A percentile compares a stretch with the other conserved stretches of the same genome.
phyloP scores from a whole-genome alignment of 1,140 invertebrate genomes.

The Penaeus chinensis region DNA sequence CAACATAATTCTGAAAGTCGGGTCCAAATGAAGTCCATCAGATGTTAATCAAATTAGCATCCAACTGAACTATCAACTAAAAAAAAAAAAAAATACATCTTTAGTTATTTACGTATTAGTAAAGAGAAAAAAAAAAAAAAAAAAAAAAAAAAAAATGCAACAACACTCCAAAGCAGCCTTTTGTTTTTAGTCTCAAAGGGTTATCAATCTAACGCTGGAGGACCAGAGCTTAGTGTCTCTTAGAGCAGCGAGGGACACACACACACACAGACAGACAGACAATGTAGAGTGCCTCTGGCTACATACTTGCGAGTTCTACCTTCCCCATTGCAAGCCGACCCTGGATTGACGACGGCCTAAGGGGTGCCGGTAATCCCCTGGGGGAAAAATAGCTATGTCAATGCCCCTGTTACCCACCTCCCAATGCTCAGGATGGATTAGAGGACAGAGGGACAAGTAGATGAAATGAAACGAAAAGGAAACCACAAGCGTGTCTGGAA shows the following conservation, averaged over 20 bases:
- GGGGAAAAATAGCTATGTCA: slow-evolving; percentile 40
- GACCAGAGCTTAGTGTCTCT: neutral
- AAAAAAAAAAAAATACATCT: too few species aligned
- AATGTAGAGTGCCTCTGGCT: slow-evolving; percentile 20
- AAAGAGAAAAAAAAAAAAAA: too few species aligned
- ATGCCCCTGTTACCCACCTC: slow-evolving; percentile 11
- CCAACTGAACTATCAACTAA: too few species aligned
- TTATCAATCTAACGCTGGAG: neutral
- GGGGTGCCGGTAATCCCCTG: slow-evolving; percentile 41
- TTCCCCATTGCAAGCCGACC: slow-evolving; percentile 37
- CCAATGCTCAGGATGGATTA: neutral
- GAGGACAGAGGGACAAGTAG: neutral
- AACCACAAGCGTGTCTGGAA: neutral
- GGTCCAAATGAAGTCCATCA: too few species aligned
- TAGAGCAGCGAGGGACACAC: neutral
- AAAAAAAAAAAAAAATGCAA: too few species aligned
- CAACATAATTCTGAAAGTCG: too few species aligned
- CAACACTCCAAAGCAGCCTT: too few species aligned
- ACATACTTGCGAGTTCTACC: slow-evolving; percentile 49
- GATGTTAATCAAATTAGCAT: too few species aligned
- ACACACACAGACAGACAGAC: neutral
- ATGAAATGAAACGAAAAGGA: neutral
- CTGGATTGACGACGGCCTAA: slow-evolving; percentile 33
- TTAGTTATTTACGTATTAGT: too few species aligned
- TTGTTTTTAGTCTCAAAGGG: too few species aligned